These are phyloP conservation scores for Lampris incognitus DNA, from an alignment of 2,113 vertebrate species.

Conservation along the genomic window DNA sequence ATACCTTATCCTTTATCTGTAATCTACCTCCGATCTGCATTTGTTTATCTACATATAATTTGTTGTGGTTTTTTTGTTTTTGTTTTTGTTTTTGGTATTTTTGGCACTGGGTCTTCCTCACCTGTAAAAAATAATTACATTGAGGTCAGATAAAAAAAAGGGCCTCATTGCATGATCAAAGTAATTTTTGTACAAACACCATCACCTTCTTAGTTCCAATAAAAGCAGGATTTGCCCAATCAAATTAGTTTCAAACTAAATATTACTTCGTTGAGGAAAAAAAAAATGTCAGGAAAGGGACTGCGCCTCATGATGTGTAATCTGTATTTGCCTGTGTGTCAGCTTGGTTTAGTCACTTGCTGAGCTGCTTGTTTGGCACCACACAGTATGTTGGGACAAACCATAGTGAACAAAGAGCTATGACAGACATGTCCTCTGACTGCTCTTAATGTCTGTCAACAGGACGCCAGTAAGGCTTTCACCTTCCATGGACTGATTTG, in stretches of 20 bases:
- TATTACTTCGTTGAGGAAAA: not conserved
- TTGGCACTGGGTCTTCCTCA: no score
- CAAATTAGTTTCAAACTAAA: not conserved
- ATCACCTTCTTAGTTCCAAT: no score
- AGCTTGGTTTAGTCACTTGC: slow-evolving; percentile 14
- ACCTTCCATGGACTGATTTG: slow-evolving; percentile 19
- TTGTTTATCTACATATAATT: slow-evolving; percentile 20
- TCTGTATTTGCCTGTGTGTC: slow-evolving; percentile 29
- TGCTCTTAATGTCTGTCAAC: slow-evolving; percentile 31
- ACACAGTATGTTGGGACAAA: slow-evolving; percentile 22
- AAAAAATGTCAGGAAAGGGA: slow-evolving; percentile 19
- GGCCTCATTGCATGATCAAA: not conserved
- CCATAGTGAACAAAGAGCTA: slow-evolving; percentile 9
- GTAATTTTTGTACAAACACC: no score
- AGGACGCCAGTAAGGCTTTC: slow-evolving; percentile 22
- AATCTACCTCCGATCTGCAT: slow-evolving; percentile 25
- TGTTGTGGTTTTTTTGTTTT: not conserved
- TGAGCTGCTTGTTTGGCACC: slow-evolving; percentile 30
- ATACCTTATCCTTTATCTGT: not conserved
- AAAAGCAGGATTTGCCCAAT: no score
- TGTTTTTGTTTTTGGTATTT: no score
- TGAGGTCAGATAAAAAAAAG: not conserved
- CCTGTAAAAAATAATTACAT: no score
- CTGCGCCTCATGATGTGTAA: not conserved
- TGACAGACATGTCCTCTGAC: slow-evolving; percentile 44